phyloP scores from a whole-genome alignment of 2,113 vertebrate species.

The Sterrhoptilus dennistouni region DNA sequence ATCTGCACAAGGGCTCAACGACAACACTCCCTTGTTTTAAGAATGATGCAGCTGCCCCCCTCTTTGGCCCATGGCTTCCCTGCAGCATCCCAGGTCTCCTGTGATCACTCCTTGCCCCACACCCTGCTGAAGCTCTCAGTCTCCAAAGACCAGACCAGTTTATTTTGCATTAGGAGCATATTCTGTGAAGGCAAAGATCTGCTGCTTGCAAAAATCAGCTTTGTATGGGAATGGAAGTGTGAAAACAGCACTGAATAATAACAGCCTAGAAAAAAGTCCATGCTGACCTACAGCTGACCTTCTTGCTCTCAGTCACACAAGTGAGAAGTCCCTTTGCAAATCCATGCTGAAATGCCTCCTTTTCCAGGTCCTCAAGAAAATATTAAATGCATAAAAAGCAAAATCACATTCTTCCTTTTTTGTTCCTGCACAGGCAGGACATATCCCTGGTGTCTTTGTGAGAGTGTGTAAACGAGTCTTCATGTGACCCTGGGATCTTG shows the following conservation, averaged over 20 bases:
- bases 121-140: not conserved
- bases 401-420: not conserved
- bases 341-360: not conserved
- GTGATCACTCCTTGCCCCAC: not conserved
- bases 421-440: not conserved
- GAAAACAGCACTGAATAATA: not conserved
- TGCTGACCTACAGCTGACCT: not conserved
- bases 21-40: not conserved
- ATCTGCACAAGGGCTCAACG: not conserved
- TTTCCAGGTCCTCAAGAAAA: not conserved
- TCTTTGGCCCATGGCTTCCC: not conserved
- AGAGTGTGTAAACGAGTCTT: not conserved
- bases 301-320: not conserved
- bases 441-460: not conserved
- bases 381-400: not conserved
- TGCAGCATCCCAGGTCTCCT: not conserved
- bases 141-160: not conserved
- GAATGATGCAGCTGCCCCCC: not conserved
- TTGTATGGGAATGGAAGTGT: not conserved
- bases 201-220: not conserved
- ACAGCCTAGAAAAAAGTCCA: not conserved
- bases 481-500: not conserved
- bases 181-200: not conserved
- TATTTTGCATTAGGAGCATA: not conserved
- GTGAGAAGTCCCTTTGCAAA: not conserved